These are phyloP conservation scores for Tachysurus fulvidraco DNA, from an alignment of 2,113 vertebrate genomes.

Conservation along the genomic window DNA sequence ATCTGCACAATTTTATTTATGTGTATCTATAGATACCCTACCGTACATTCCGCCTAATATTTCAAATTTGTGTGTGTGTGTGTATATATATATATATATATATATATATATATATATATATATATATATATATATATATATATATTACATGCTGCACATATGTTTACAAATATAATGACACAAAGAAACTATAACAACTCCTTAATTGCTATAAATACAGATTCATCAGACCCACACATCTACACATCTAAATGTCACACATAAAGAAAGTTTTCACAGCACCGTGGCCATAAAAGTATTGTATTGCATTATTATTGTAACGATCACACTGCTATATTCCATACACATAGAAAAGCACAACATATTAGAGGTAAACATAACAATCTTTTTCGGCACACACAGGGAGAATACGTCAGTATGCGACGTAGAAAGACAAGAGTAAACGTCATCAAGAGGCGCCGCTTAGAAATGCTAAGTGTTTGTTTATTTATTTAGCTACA, in stretches of 20 bases:
- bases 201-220: neutral
- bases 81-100: no score
- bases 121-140: no score
- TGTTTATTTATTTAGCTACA: slow-evolving; percentile 1
- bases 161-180: no score
- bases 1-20: no score
- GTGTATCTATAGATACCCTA: no score
- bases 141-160: no score
- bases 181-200: neutral
- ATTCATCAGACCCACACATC: neutral
- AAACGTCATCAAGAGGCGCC: neutral
- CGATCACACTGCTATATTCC: neutral
- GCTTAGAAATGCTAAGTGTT: neutral
- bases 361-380: neutral
- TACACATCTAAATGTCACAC: neutral
- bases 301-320: neutral
- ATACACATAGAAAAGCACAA: neutral
- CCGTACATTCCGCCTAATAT: no score
- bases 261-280: neutral
- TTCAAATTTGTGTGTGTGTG: no score
- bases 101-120: no score
- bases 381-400: no score
- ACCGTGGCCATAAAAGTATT: neutral
- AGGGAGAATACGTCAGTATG: neutral
- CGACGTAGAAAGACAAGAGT: neutral